Evolutionary conservation across 2,888 invertebrate genomes (phyloP).

Genomic region (Bellardia bayeri): DNA sequence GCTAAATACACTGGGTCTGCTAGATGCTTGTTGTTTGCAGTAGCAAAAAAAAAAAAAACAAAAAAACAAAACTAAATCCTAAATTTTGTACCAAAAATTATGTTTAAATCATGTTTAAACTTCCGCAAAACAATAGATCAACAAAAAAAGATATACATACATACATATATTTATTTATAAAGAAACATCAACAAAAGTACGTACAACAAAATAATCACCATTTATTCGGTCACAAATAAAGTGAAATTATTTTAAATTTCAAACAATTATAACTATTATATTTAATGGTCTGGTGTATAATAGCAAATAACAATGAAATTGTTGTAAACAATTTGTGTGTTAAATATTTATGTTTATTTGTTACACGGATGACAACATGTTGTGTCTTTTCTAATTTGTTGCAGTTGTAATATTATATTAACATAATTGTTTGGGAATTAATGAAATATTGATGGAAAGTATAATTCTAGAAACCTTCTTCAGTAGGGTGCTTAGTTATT

Average conservation of each 20-base stretch:
- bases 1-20: not conserved
- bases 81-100: not conserved
- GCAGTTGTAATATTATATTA: too few relatives aligned
- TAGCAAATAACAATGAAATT: not conserved
- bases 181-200: conserved; percentile 3
- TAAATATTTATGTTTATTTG: not conserved
- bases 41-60: not conserved
- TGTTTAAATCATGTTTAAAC: not conserved
- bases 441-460: too few relatives aligned
- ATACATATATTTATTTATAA: not conserved
- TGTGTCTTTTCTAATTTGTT: too few relatives aligned
- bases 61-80: not conserved
- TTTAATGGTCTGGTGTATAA: conserved; percentile 31
- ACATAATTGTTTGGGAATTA: too few relatives aligned
- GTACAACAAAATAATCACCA: conserved; percentile 22
- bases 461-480: too few relatives aligned
- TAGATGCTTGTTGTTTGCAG: not conserved
- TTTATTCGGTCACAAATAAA: conserved; percentile 31
- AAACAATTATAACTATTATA: conserved; percentile 51
- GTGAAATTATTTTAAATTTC: conserved; percentile 50
- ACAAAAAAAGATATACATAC: too few relatives aligned
- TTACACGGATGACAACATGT: not conserved
- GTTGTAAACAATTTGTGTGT: conserved; percentile 18
- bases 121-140: not conserved
- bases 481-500: too few relatives aligned